A percentile compares a stretch with the other conserved stretches of the same genome.
phyloP scores from a whole-genome alignment of 2,888 invertebrate species.

The Itoplectis maculator region DNA sequence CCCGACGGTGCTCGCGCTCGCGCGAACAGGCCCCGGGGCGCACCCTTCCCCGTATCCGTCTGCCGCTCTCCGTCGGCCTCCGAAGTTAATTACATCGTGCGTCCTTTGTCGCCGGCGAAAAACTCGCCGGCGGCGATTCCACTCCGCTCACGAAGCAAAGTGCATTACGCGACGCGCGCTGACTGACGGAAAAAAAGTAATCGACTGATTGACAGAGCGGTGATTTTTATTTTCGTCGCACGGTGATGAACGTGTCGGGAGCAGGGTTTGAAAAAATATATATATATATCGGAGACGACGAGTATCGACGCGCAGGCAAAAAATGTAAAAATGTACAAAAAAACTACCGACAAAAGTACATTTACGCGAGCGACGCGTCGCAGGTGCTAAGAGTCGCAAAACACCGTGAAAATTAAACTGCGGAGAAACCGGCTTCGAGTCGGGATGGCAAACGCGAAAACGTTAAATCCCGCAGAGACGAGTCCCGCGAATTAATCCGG shows the following conservation, averaged over 20 bases:
- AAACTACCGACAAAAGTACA: too few species aligned
- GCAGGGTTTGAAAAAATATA: background rate
- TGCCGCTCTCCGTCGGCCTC: slow-evolving; percentile 39
- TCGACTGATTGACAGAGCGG: slow-evolving; percentile 33
- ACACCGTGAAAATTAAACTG: too few species aligned
- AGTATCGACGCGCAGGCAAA: background rate
- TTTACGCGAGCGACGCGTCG: too few species aligned
- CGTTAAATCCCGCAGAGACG: too few species aligned
- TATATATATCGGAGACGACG: background rate
- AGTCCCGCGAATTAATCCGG: background rate
- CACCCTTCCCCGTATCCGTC: slow-evolving; percentile 45
- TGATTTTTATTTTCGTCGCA: slow-evolving; percentile 31
- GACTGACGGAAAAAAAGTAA: slow-evolving; percentile 25
- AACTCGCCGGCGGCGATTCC: slow-evolving; percentile 32
- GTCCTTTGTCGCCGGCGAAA: slow-evolving; percentile 42
- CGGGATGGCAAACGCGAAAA: too few species aligned
- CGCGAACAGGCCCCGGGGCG: slow-evolving; percentile 31
- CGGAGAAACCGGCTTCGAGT: too few species aligned
- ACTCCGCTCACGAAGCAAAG: slow-evolving; percentile 1
- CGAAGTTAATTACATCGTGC: slow-evolving; percentile 50
- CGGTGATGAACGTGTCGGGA: slow-evolving; percentile 1
- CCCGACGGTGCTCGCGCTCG: slow-evolving; percentile 12
- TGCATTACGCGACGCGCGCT: slow-evolving; percentile 8
- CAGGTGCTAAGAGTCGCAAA: too few species aligned
- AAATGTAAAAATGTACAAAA: too few species aligned